Evolutionary conservation across 2,888 invertebrate genomes (phyloP).

Genomic region (Cerceris rybyensis): DNA sequence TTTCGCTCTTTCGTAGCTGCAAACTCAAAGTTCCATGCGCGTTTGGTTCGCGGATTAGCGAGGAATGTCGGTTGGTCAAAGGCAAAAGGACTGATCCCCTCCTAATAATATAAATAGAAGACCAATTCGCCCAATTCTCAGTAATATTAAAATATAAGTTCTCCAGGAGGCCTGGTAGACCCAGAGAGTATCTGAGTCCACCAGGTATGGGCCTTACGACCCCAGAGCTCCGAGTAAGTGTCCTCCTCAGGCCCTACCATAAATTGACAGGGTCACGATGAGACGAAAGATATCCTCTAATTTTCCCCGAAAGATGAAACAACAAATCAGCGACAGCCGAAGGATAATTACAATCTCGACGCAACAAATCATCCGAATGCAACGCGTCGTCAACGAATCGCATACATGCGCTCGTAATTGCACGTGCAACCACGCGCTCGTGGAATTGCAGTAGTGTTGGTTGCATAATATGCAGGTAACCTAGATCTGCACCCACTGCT

Average conservation of each 20-base stretch:
- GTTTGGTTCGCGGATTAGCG: conserved; percentile 10
- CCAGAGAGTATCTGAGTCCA: no score
- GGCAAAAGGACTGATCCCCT: no score
- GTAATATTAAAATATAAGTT: no score
- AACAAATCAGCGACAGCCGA: neutral
- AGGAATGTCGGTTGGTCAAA: neutral
- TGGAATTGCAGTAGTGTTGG: conserved; percentile 66
- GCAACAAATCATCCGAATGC: conserved; percentile 11
- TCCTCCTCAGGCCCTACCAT: no score
- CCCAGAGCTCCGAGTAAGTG: no score
- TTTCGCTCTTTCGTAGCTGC: conserved; percentile 25
- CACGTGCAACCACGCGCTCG: conserved; percentile 55
- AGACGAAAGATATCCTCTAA: neutral
- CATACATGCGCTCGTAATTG: conserved; percentile 34
- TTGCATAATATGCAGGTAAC: conserved; percentile 79
- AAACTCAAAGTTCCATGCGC: conserved; percentile 20
- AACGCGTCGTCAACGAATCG: conserved; percentile 33
- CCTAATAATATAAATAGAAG: no score
- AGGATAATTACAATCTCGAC: conserved; percentile 34
- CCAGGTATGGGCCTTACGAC: no score
- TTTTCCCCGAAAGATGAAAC: neutral
- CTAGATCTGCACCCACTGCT: conserved; percentile 72
- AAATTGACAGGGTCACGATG: neutral
- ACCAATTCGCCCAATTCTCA: no score
- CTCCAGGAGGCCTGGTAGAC: no score